Evolutionary conservation across 2,888 invertebrate species (phyloP).

Genomic region (Diarsia rubi): DNA sequence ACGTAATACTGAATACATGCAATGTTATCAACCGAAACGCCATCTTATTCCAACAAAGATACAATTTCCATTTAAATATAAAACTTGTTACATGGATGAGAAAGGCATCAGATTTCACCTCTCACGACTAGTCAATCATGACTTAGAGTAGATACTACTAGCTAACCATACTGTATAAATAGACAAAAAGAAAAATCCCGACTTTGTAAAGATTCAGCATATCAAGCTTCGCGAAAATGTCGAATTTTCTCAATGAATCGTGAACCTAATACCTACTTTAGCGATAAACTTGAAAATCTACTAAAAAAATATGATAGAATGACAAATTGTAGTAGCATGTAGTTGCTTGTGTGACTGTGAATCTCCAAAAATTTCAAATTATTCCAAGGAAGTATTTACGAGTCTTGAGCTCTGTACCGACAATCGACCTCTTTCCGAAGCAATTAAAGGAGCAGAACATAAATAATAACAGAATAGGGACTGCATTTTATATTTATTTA

Average conservation of each 20-base stretch:
- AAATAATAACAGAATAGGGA: not conserved
- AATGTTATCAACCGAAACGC: constrained; percentile 36
- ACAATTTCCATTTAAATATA: constrained; percentile 41
- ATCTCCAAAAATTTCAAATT: not conserved
- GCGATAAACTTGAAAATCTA: too few relatives aligned
- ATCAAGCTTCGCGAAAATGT: too few relatives aligned
- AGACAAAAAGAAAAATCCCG: not conserved
- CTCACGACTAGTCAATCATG: constrained; percentile 4
- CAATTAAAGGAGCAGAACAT: not conserved
- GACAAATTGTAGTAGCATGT: too few relatives aligned
- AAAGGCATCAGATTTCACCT: constrained; percentile 34
- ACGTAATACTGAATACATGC: constrained; percentile 27
- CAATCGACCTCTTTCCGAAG: not conserved
- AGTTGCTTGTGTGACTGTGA: too few relatives aligned
- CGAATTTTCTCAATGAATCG: too few relatives aligned
- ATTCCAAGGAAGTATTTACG: not conserved
- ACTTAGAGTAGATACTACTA: not conserved
- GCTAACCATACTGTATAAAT: not conserved
- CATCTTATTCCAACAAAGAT: constrained; percentile 22
- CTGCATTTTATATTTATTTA: not conserved
- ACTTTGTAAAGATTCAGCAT: not conserved
- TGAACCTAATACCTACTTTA: too few relatives aligned
- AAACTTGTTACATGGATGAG: constrained; percentile 21
- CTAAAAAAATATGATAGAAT: too few relatives aligned
- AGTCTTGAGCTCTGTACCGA: not conserved